Evolutionary conservation across 2,113 vertebrate genomes (phyloP).

Genomic region (Leptodactylus fuscus): DNA sequence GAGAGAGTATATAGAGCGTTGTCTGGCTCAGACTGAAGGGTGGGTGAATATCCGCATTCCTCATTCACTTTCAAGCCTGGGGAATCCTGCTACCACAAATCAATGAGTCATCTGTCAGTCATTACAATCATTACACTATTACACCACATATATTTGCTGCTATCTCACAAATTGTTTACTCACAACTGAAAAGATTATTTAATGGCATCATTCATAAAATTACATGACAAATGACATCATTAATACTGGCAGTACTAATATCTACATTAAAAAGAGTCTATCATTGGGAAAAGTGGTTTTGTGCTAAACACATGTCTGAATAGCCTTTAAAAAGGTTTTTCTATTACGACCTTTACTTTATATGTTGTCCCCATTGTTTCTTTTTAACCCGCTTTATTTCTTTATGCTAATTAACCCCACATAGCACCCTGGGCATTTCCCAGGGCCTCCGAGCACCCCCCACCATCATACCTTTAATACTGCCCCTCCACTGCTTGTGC

Average conservation of each 20-base stretch:
- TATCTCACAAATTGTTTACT: neutral
- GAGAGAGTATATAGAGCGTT: conserved; percentile 72
- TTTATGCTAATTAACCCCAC: too few relatives aligned
- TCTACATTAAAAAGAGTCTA: too few relatives aligned
- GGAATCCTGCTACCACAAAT: conserved; percentile 76
- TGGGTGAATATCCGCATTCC: conserved; percentile 76
- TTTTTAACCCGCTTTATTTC: too few relatives aligned
- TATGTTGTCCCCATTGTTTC: too few relatives aligned
- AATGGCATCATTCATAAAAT: conserved; percentile 19
- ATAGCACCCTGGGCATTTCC: too few relatives aligned
- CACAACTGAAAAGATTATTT: neutral
- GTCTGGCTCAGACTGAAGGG: conserved; percentile 72
- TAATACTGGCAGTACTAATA: conserved; percentile 19
- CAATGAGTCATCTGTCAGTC: conserved; percentile 75
- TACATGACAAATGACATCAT: conserved; percentile 26
- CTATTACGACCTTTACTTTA: too few relatives aligned
- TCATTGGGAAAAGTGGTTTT: too few relatives aligned
- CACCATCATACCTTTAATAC: too few relatives aligned
- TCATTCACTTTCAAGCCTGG: conserved; percentile 76
- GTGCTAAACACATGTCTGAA: too few relatives aligned
- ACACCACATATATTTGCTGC: conserved; percentile 63
- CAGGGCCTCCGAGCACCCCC: too few relatives aligned
- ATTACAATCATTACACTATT: conserved; percentile 61
- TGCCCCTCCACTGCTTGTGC: too few relatives aligned
- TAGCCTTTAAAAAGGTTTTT: too few relatives aligned